Evolutionary conservation across 2,797 vertebrate genomes (phyloP).

Genomic region (Pipistrellus pygmaeus): DNA sequence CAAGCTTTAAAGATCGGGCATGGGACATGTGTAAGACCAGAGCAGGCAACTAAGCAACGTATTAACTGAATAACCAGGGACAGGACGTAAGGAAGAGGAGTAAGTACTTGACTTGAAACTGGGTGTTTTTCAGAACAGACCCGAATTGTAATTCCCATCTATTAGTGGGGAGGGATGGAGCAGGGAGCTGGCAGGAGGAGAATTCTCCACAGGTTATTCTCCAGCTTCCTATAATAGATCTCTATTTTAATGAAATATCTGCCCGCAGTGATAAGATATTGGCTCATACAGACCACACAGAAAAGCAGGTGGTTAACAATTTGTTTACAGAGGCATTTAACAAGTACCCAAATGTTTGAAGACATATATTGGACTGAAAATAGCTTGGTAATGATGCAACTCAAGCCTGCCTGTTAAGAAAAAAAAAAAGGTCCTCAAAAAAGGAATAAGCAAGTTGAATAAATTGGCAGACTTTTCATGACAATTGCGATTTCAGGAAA

Average conservation of each 20-base stretch:
- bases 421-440: background rate
- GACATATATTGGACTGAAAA: constrained; percentile 44
- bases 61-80: background rate
- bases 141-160: background rate
- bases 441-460: background rate
- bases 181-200: background rate
- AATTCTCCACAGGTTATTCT: constrained; percentile 8
- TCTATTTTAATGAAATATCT: constrained; percentile 30
- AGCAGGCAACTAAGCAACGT: background rate
- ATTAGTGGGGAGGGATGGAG: background rate
- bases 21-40: background rate
- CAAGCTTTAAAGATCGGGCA: background rate
- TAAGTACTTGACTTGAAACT: background rate
- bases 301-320: constrained; percentile 37
- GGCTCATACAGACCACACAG: background rate
- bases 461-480: constrained; percentile 17
- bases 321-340: background rate
- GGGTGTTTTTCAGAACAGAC: background rate
- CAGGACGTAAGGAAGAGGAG: background rate
- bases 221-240: background rate
- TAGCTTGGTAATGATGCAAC: constrained; percentile 40
- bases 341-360: constrained; percentile 41
- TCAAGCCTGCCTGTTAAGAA: background rate
- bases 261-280: background rate
- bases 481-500: constrained; percentile 12